Base-by-base conservation (phyloP, 1,140 invertebrate species). In the Drosophila takahashii region DNA sequence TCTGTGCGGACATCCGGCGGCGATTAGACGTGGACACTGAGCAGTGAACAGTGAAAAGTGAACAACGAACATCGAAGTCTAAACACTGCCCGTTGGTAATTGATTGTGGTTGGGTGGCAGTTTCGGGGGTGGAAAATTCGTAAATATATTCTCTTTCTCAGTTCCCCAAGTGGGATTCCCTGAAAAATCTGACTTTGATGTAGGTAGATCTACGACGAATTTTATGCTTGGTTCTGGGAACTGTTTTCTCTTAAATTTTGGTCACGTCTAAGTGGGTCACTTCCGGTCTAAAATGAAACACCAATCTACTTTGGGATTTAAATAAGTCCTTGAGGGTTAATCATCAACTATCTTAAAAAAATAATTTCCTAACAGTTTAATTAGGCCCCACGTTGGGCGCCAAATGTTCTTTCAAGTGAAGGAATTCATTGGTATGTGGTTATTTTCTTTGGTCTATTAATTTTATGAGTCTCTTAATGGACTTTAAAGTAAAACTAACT, bases 71-170 rank as follows among this genome's bases (percentile, higher is more conserved):
- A 32, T 32, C 29, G 29, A 32, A 32, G 29, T 93, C 98, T 98
- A 92, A 99, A 99, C 1, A 98, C 95, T 4, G 98, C 98, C 92
- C 98, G 98, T 77, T 97, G 96, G 90, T 64, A 26, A 39, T 60
- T 16, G 53, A 15, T 13, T 60, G 60, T 29, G 51, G 59, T 22
- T 58, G 5, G 32, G 1, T 26, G 32, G n/a, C 10, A 10, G 29
- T 26, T 52, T 13, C 0, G 0, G n/a, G 29, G 29, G 8, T 22
- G 22, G 29, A 8, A 32, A 32, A 10, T 47, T n/a, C 13, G 45
- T 22, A 5, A 0, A 5, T 6, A 47, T 27, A 47, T 26, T 11
- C 4, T 10, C 7, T 29, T 29, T 7, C 27, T 29, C 7, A 27
- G 9, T 8, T 50, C 8, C 9, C 48, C 48, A 4, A 10, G 15